Conservation (phyloP, 1,140 invertebrate genomes). For the Alviniconcha marisindica region DNA sequence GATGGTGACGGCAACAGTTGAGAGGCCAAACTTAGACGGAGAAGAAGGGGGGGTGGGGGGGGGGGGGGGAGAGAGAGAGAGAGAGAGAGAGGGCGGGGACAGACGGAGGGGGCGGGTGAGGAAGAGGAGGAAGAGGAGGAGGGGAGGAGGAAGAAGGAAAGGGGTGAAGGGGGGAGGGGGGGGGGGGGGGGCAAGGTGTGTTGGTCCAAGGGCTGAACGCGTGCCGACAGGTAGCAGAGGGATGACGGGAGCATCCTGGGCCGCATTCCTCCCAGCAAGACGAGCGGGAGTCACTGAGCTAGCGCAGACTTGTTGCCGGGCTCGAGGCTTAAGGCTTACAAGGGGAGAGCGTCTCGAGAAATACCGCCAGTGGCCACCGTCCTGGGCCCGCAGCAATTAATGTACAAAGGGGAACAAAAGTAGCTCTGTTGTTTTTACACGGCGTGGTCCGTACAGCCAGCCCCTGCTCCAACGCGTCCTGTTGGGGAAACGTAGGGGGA, state of each 20-base stretch:
- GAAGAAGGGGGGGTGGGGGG: not conserved
- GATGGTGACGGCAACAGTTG: not conserved
- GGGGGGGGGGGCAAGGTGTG: not conserved
- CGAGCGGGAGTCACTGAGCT: not conserved
- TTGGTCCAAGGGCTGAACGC: not conserved
- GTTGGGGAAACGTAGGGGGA: not conserved
- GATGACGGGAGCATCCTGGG: not conserved
- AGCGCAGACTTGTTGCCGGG: not conserved
- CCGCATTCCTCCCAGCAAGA: not conserved
- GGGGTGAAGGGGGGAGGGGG: not conserved
- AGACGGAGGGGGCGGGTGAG: not conserved
- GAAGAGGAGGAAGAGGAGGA: not conserved
- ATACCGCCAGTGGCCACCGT: too few species aligned
- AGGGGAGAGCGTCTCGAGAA: not conserved
- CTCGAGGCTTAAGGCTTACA: conserved; percentile 18
- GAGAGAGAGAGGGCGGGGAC: too few species aligned
- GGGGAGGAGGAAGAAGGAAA: too few species aligned
- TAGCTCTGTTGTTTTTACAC: too few species aligned
- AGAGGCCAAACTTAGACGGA: not conserved
- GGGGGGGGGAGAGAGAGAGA: too few species aligned
- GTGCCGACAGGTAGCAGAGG: not conserved
- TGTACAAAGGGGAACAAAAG: too few species aligned
- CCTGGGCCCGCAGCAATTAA: too few species aligned
- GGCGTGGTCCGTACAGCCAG: not conserved
- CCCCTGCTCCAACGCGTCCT: not conserved